Percentiles rank a stretch among this genome's conserved stretches.
These are phyloP conservation scores for Mormoops blainvillei DNA, from an alignment of 2,113 vertebrate genomes.

Conservation along the genomic window DNA sequence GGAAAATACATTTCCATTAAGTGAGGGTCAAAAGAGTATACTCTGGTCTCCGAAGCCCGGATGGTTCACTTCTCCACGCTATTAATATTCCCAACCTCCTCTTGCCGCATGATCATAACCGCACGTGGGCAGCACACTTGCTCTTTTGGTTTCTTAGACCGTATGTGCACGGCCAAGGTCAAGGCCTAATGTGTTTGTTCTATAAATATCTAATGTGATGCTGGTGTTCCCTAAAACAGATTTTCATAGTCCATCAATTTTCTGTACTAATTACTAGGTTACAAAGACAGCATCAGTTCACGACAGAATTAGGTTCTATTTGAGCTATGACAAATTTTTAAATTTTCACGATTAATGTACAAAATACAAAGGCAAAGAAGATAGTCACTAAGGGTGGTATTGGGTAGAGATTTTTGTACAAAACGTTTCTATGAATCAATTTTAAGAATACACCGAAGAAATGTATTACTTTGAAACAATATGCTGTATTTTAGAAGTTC, in stretches of 20 bases:
- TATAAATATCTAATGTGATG: neutral
- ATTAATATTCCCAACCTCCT: neutral
- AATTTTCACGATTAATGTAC: neutral
- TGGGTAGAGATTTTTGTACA: neutral
- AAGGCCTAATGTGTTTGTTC: neutral
- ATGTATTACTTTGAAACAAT: neutral
- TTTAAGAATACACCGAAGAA: neutral
- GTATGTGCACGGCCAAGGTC: neutral
- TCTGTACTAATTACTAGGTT: neutral
- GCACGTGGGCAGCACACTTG: neutral
- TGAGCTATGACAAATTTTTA: neutral
- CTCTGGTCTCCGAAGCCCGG: neutral
- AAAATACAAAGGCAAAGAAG: neutral
- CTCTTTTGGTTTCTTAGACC: neutral
- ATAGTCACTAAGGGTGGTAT: neutral
- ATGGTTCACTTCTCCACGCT: neutral
- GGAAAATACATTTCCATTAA: slow-evolving; percentile 14
- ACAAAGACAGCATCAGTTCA: neutral
- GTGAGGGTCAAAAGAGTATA: neutral
- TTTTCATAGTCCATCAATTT: neutral
- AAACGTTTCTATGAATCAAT: neutral
- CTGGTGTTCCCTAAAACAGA: neutral
- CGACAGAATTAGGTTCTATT: neutral
- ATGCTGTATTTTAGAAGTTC: neutral
- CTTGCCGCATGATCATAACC: neutral